Evolutionary conservation across 2,888 invertebrate genomes (phyloP), one percentile per base, ranked within the genome.

Genomic region (Ceriagrion tenellum): DNA sequence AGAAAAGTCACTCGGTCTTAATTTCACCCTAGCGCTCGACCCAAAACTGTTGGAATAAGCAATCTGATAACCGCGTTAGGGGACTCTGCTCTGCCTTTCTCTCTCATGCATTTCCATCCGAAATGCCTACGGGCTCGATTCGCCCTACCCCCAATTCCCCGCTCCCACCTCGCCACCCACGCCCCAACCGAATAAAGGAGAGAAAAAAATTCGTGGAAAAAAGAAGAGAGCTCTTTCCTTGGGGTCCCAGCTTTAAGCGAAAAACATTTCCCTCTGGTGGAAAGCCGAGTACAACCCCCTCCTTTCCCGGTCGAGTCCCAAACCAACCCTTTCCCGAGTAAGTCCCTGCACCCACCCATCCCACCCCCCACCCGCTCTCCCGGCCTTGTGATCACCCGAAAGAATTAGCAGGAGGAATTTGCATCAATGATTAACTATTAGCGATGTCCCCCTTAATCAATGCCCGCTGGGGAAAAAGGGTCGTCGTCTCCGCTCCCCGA

Each of bases 341-440:
- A 59, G 26, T 69, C 26, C 26, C 69, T 10, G n/a, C 69, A n/a
- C 69, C 23, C 69, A 3, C 30, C 81, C 35, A 1, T 16, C 81
- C n/a, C 81, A 16, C 35, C 35, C 18, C 12, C 81, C 35, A 0
- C 81, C n/a, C 81, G 12, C 81, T n/a, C n/a, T n/a, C 0, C 81
- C 81, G 13, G 81, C 81, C 81, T 81, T 81, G 81, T 81, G 81
- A 81, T 81, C 81, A 81, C 30, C 81, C 30, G 81, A 35, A 74
- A 74, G 59, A 93, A 93, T 93, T 93, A 93, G 93, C 74, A 69
- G 35, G 69, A 18, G 93, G n/a, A 69, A 63, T 93, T 69, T 93
- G 93, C 47, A 63, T 93, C 69, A 93, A 93, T 93, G 69, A 93
- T 93, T 93, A 89, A n/a, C 89, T 55, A 47, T 89, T 89, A 93